These are phyloP conservation scores for Montipora capitata DNA, from an alignment of 92 coral and sea anemone genomes.

Conservation along the genomic window DNA sequence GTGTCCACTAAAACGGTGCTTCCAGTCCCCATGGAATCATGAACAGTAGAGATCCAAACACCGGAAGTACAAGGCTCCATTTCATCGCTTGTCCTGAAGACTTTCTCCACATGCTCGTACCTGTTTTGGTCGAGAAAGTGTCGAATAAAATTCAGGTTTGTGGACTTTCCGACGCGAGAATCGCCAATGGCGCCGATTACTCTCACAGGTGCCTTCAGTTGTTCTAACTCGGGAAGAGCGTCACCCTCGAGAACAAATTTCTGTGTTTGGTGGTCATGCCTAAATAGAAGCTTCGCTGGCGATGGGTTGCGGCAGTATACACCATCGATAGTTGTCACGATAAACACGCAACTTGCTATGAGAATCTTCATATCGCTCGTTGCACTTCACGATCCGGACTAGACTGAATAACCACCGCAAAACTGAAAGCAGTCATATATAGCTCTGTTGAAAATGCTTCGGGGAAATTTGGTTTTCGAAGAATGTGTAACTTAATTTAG, in stretches of 20 bases:
- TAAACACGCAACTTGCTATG: too few species aligned
- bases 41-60: constrained; percentile 67
- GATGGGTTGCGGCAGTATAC: too few species aligned
- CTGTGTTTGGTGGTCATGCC: constrained; percentile 21
- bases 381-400: too few species aligned
- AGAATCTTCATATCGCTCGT: too few species aligned
- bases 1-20: constrained; percentile 67
- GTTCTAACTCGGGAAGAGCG: neutral
- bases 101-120: constrained; percentile 36
- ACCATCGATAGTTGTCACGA: too few species aligned
- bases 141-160: constrained; percentile 74
- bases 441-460: too few species aligned
- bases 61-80: constrained; percentile 72
- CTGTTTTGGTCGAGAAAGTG: constrained; percentile 50
- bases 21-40: constrained; percentile 23
- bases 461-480: too few species aligned
- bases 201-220: constrained; percentile 27
- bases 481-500: too few species aligned
- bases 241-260: constrained; percentile 15
- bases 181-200: constrained; percentile 74
- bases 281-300: too few species aligned
- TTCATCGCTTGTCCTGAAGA: constrained; percentile 73
- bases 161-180: constrained; percentile 84
- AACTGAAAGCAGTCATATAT: too few species aligned
- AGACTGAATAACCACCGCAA: too few species aligned